Percentiles rank a stretch among this genome's conserved stretches.
Conservation (phyloP, 2,888 invertebrate species). For the Amphipoea oculea region DNA sequence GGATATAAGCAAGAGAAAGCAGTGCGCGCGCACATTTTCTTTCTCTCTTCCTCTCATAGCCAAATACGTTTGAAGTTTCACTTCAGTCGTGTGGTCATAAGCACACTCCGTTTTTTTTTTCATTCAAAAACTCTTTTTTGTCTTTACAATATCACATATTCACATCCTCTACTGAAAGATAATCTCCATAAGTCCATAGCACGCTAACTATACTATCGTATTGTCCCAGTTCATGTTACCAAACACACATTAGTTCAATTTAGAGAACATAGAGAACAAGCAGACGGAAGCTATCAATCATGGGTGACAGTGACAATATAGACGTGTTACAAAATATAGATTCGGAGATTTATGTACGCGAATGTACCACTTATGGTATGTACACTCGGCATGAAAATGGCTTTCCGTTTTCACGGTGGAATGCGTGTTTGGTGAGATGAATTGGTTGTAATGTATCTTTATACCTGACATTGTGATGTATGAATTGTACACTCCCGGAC, state of each 20-base stretch:
- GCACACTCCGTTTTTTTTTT: too few species aligned
- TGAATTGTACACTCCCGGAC: neutral
- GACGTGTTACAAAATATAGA: slow-evolving; percentile 65
- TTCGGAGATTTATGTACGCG: slow-evolving; percentile 63
- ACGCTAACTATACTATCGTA: slow-evolving; percentile 52
- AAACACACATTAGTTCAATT: slow-evolving; percentile 77
- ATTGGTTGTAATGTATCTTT: slow-evolving; percentile 25
- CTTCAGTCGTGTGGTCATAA: too few species aligned
- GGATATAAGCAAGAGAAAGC: too few species aligned
- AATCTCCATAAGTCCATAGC: slow-evolving; percentile 39
- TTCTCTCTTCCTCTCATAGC: too few species aligned
- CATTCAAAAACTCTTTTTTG: neutral
- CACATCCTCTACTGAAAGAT: slow-evolving; percentile 5
- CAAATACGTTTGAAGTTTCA: too few species aligned
- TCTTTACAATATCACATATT: neutral
- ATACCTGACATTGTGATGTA: neutral
- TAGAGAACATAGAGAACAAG: slow-evolving; percentile 71
- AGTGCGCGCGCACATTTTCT: too few species aligned
- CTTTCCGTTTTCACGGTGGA: slow-evolving; percentile 50
- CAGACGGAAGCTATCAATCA: slow-evolving; percentile 81
- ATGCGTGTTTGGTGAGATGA: slow-evolving; percentile 30
- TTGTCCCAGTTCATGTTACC: slow-evolving; percentile 67
- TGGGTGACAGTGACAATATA: slow-evolving; percentile 76
- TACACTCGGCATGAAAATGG: slow-evolving; percentile 47
- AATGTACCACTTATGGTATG: slow-evolving; percentile 46